A percentile compares a stretch with the other conserved stretches of the same genome.
phyloP scores from a whole-genome alignment of 1,140 invertebrate genomes.

The Phymorhynchus buccinoides region DNA sequence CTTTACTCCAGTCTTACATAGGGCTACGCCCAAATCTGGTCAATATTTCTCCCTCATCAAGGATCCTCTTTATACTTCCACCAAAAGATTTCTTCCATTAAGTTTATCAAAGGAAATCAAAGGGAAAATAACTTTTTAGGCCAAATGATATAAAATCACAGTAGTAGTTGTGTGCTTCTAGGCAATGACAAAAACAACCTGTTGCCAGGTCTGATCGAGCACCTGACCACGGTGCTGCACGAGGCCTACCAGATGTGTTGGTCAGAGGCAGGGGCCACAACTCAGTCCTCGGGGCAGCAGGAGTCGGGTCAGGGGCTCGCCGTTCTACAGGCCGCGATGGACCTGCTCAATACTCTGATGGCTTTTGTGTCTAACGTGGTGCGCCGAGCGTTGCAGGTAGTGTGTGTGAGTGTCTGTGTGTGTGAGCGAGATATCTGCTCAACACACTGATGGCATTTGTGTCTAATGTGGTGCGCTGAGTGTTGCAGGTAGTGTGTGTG shows the following conservation, averaged over 20 bases:
- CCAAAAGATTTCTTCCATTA: too few species aligned
- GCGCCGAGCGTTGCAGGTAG: conserved; percentile 71
- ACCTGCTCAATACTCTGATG: conserved; percentile 66
- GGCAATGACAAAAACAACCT: too few species aligned
- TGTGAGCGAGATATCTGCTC: conserved; percentile 57
- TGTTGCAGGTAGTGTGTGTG: conserved; percentile 64
- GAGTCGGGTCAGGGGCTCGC: conserved; percentile 58
- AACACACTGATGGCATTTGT: conserved; percentile 69
- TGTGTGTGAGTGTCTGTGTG: neutral
- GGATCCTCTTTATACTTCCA: too few species aligned
- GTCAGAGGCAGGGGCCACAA: conserved; percentile 53
- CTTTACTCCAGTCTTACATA: too few species aligned
- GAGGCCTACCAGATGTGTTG: conserved; percentile 64
- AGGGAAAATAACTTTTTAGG: too few species aligned
- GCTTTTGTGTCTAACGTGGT: conserved; percentile 72
- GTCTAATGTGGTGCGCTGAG: conserved; percentile 71
- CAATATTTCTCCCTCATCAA: too few species aligned
- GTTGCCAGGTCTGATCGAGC: conserved; percentile 67
- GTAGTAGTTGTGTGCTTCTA: too few species aligned
- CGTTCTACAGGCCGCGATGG: conserved; percentile 65
- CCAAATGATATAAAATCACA: too few species aligned
- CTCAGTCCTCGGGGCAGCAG: conserved; percentile 39
- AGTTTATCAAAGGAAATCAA: too few species aligned
- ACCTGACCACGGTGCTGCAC: conserved; percentile 64
- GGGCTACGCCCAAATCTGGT: too few species aligned